Evolutionary conservation across 2,113 vertebrate species (phyloP), one percentile per base, ranked within the genome.

Genomic region (Pampusana beccarii): DNA sequence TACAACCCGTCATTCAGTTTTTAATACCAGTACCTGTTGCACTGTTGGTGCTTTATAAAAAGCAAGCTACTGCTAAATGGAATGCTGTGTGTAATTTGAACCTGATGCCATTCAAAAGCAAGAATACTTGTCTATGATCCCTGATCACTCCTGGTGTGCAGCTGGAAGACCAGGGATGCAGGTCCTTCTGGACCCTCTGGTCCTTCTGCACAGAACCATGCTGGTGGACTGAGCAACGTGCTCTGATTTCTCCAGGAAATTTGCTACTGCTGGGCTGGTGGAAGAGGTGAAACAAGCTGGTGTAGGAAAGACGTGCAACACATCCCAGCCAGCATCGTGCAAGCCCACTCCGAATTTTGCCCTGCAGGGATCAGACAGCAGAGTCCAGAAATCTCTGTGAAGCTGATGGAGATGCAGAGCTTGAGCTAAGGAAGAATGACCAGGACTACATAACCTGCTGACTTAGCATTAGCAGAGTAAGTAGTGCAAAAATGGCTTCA

Each of bases 251-350:
- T 50, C 17, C 66, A 46, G n/a, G n/a, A 64, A 64, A 80, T 54
- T 33, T 86, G 75, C 53, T 72, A 53, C 51, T 65, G 25, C 58
- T 46, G 54, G 16, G 44, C 34, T 13, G 10, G 33, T 42, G 19
- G 18, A 70, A 82, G 28, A 72, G 18, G 12, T 61, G 48, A 58
- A 64, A 20, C 0, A 0, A 78, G 23, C 33, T 80, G 29, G 10
- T 10, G 23, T 5, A 51, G 38, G 34, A 58, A 56, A n/a, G 40
- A 85, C 33, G 23, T 72, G 4, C 16, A 38, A 18, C 7, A n/a
- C 11, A 34, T 48, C 16, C 40, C 54, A 4, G 2, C 11, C 16
- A 18, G 21, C 28, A 51, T 24, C 0, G 0, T 1, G 2, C 36
- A 56, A 90, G 2, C 33, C 14, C 26, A 6, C 33, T 48, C 38